Evolutionary conservation across 2,797 vertebrate genomes (phyloP).

Genomic region (Dendrocincla tyrannina): DNA sequence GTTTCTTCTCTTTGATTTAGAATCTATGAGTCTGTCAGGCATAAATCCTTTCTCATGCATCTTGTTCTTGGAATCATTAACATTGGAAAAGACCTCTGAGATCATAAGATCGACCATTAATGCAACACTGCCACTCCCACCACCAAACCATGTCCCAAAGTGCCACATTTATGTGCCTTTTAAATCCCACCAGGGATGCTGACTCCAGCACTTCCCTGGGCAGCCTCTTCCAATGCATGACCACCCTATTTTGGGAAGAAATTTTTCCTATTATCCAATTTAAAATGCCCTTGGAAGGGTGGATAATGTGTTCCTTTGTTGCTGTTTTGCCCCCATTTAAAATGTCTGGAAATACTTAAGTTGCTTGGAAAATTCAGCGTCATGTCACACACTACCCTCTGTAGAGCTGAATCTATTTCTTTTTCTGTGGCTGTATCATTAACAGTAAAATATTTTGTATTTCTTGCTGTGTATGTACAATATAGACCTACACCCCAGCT

Average conservation of each 20-base stretch:
- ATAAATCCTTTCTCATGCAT: not conserved
- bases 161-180: rapidly evolving
- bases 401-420: not conserved
- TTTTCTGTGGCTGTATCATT: not conserved
- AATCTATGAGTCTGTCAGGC: not conserved
- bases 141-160: not conserved
- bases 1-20: not conserved
- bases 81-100: not conserved
- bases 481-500: not conserved
- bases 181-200: not conserved
- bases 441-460: constrained; percentile 15
- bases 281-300: not conserved
- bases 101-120: not conserved
- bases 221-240: not conserved
- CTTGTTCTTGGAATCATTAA: not conserved
- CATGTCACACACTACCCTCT: not conserved
- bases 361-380: not conserved
- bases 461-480: not conserved
- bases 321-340: not conserved
- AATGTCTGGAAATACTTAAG: not conserved
- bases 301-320: not conserved
- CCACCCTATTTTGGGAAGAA: not conserved
- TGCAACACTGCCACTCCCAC: not conserved
- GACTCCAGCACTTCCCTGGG: not conserved
- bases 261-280: not conserved